A percentile compares a stretch with the other conserved stretches of the same genome.
Evolutionary conservation across 2,888 invertebrate genomes (phyloP).

Genomic region (Cyclophora albipunctata): DNA sequence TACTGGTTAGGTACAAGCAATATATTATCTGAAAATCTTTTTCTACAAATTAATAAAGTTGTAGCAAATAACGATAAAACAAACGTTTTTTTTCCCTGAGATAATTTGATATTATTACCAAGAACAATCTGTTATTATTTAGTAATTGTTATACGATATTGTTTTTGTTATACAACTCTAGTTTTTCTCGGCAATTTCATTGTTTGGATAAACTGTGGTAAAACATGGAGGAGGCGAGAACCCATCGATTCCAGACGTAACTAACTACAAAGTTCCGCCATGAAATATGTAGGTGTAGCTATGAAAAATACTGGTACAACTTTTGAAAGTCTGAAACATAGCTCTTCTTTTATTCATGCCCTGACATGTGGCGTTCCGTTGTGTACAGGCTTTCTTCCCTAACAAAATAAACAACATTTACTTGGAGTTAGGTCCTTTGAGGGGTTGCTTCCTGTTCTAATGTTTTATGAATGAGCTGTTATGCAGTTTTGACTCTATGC

Average conservation of each 20-base stretch:
- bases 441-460: slow-evolving; percentile 52
- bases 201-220: no score
- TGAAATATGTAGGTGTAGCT: slow-evolving; percentile 50
- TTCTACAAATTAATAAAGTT: no score
- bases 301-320: slow-evolving; percentile 63
- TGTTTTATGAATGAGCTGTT: slow-evolving; percentile 69
- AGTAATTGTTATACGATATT: no score
- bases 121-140: no score
- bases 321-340: slow-evolving; percentile 71
- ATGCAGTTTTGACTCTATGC: slow-evolving; percentile 48
- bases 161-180: no score
- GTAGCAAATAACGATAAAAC: no score
- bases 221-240: no score
- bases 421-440: slow-evolving; percentile 70
- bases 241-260: slow-evolving; percentile 31
- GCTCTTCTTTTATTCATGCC: slow-evolving; percentile 72
- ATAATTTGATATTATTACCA: no score
- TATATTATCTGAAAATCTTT: no score
- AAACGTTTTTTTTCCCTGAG: no score
- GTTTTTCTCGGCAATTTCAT: no score
- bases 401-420: slow-evolving; percentile 74
- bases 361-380: slow-evolving; percentile 71
- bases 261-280: slow-evolving; percentile 43
- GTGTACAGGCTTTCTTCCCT: slow-evolving; percentile 68
- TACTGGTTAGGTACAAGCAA: no score